Percentiles rank a stretch among this genome's conserved stretches.
phyloP scores from a whole-genome alignment of 2,113 vertebrate genomes.

The Tetraodon nigroviridis region DNA sequence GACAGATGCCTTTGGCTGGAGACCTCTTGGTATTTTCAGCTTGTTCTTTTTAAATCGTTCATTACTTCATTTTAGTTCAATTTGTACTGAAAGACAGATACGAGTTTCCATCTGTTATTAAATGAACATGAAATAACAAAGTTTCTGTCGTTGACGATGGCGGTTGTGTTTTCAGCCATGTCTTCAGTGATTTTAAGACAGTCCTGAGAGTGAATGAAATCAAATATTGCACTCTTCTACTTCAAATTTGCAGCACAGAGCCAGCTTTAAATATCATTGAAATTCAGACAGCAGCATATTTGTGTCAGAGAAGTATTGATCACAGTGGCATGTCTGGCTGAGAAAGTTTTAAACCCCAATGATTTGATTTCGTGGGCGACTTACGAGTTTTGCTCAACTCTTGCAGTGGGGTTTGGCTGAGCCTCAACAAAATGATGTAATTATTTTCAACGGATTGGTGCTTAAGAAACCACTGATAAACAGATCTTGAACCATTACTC shows the following conservation, averaged over 20 bases:
- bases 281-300: slow-evolving; percentile 3
- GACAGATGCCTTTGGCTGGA: not conserved
- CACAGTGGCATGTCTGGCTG: not conserved
- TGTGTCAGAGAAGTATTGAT: not conserved
- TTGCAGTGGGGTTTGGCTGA: slow-evolving; percentile 6
- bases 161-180: no score
- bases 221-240: not conserved
- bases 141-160: no score
- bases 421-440: slow-evolving; percentile 4
- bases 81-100: no score
- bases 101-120: no score
- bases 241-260: not conserved
- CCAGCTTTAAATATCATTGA: not conserved
- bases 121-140: no score
- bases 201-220: not conserved
- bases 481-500: slow-evolving; percentile 27
- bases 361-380: slow-evolving; percentile 1
- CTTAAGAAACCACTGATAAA: slow-evolving; percentile 24
- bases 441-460: slow-evolving; percentile 23
- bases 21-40: not conserved
- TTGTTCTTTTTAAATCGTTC: no score
- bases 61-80: no score
- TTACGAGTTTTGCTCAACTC: not conserved
- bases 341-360: slow-evolving; percentile 3
- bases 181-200: no score